Evolutionary conservation across 2,113 vertebrate genomes (phyloP).

Genomic region (Fregetta grallaria): DNA sequence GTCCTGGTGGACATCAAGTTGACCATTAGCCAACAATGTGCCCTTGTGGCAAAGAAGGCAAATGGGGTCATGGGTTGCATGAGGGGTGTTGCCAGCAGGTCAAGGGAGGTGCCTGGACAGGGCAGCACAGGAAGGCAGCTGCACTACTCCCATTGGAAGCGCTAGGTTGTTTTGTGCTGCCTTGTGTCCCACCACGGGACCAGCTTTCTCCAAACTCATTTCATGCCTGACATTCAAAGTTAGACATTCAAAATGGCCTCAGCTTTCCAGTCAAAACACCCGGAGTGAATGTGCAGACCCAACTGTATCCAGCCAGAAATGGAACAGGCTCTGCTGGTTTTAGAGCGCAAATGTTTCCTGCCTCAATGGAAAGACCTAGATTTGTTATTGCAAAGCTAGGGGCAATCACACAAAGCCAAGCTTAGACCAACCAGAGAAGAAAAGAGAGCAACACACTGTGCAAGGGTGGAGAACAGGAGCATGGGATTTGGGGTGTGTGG

Average conservation of each 20-base stretch:
- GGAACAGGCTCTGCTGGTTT: neutral
- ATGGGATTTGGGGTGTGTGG: slow-evolving; percentile 25
- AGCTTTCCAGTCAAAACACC: neutral
- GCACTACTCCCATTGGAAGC: neutral
- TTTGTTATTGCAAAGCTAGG: neutral
- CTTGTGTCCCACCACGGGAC: neutral
- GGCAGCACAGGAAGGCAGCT: neutral
- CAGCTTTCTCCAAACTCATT: neutral
- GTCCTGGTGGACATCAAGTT: neutral
- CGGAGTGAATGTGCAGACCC: neutral
- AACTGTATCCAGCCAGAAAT: neutral
- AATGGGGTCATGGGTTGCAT: neutral
- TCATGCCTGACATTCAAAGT: neutral
- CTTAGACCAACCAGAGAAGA: neutral
- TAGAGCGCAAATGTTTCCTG: neutral
- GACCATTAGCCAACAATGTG: neutral
- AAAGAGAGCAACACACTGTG: neutral
- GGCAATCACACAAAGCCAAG: neutral
- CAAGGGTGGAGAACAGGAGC: neutral
- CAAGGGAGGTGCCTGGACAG: neutral
- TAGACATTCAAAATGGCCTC: neutral
- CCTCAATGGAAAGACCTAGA: neutral
- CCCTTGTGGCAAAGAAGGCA: neutral
- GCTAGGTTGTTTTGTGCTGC: neutral
- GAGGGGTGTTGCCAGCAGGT: neutral